phyloP scores from a whole-genome alignment of 2,113 vertebrate species.

The Python bivittatus region DNA sequence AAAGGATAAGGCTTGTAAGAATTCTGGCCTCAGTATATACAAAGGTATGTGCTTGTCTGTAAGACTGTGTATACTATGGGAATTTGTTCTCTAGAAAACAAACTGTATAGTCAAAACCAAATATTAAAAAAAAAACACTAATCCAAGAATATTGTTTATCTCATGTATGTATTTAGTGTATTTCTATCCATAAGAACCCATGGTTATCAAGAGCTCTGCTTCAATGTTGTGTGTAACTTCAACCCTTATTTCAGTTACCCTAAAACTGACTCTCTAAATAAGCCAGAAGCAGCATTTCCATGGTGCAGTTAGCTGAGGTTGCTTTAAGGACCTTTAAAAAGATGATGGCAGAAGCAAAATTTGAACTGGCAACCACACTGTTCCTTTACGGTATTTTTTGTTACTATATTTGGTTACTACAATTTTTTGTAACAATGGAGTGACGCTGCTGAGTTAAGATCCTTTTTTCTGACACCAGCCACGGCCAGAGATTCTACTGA shows the following conservation, averaged over 20 bases:
- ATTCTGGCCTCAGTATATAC: conserved; percentile 24
- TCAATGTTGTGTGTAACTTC: not conserved
- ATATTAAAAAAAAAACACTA: not conserved
- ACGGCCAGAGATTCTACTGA: not conserved
- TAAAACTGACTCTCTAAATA: not conserved
- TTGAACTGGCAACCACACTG: not conserved
- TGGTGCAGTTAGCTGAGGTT: not conserved
- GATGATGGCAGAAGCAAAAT: not conserved
- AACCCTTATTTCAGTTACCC: not conserved
- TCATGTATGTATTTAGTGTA: not conserved
- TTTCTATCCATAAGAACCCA: not conserved
- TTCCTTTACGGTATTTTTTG: not conserved
- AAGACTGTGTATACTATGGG: not conserved
- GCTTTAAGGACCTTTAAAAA: not conserved
- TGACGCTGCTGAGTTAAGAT: not conserved
- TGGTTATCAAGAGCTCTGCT: not conserved
- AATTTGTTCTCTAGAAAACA: not conserved
- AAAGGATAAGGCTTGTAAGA: conserved; percentile 35
- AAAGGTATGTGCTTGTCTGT: conserved; percentile 22
- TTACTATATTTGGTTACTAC: not conserved
- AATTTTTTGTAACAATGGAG: not conserved
- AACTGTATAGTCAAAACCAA: not conserved
- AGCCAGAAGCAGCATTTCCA: not conserved
- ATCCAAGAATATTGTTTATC: not conserved
- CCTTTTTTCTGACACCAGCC: not conserved